Evolutionary conservation across 2,797 vertebrate species (phyloP).

Genomic region (Peromyscus eremicus): DNA sequence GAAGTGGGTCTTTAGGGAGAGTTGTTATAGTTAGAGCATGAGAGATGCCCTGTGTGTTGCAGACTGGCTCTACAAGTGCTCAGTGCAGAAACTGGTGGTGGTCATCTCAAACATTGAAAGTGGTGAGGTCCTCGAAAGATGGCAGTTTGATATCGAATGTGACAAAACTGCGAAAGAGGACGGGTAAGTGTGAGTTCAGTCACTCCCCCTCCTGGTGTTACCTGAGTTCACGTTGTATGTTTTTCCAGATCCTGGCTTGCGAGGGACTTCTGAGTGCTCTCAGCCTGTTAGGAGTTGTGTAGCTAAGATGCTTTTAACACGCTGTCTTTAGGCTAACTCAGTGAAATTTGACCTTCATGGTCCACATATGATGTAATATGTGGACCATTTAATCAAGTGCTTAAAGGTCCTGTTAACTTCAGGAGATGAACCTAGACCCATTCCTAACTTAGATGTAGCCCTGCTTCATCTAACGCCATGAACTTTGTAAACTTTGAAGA

Average conservation of each 20-base stretch:
- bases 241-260: neutral
- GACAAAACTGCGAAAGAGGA: constrained; percentile 94
- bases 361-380: accelerated
- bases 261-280: neutral
- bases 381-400: neutral
- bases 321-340: neutral
- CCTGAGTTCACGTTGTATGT: constrained; percentile 9
- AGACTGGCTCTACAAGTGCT: constrained; percentile 97
- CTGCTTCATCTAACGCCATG: neutral
- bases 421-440: neutral
- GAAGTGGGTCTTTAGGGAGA: neutral
- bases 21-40: constrained; percentile 84
- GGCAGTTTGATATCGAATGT: constrained; percentile 98
- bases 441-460: neutral
- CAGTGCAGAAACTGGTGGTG: constrained; percentile 96
- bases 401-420: neutral
- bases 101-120: constrained; percentile 96
- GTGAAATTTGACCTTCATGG: neutral
- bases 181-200: constrained; percentile 86
- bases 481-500: neutral
- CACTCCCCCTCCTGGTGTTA: constrained; percentile 12
- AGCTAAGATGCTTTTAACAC: neutral
- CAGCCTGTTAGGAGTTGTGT: neutral
- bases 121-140: constrained; percentile 95
- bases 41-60: constrained; percentile 87